These are phyloP conservation scores for Drosophila macrospina DNA, from an alignment of 2,888 invertebrate species.

Conservation along the genomic window DNA sequence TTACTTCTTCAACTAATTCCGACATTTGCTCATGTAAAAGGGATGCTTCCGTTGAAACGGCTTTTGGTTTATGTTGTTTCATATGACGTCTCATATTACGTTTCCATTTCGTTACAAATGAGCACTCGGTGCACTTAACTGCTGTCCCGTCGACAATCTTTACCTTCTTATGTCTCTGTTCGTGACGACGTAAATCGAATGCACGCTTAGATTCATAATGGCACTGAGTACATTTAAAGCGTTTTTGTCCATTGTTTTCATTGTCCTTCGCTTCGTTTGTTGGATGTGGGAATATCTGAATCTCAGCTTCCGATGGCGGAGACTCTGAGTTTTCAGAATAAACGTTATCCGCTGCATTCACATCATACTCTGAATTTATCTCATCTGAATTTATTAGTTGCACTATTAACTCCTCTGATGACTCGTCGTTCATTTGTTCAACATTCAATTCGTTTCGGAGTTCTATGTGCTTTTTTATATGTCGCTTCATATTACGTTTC, in stretches of 20 bases:
- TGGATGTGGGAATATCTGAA: background rate
- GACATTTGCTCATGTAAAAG: background rate
- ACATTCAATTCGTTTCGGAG: background rate
- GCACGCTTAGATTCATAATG: conserved; percentile 38
- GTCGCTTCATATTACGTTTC: conserved; percentile 49
- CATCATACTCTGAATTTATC: conserved; percentile 2
- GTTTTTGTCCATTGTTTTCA: conserved; percentile 3
- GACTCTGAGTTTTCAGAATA: conserved; percentile 4
- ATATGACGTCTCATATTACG: conserved; percentile 51
- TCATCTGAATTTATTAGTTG: conserved; percentile 27
- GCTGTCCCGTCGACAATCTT: conserved; percentile 19
- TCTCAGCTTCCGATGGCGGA: background rate
- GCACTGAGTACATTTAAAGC: conserved; percentile 33
- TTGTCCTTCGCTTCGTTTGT: background rate
- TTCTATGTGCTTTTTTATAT: conserved; percentile 27
- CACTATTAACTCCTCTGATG: conserved; percentile 10
- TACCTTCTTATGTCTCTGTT: conserved; percentile 12
- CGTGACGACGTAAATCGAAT: conserved; percentile 43
- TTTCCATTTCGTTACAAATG: conserved; percentile 45
- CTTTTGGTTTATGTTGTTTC: conserved; percentile 20
- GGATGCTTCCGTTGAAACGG: background rate
- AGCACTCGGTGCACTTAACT: conserved; percentile 36
- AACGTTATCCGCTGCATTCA: background rate
- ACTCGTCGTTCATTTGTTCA: background rate
- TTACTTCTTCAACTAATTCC: background rate